Base-by-base conservation (phyloP, 1,140 invertebrate genomes). In the Drosophila mauritiana region DNA sequence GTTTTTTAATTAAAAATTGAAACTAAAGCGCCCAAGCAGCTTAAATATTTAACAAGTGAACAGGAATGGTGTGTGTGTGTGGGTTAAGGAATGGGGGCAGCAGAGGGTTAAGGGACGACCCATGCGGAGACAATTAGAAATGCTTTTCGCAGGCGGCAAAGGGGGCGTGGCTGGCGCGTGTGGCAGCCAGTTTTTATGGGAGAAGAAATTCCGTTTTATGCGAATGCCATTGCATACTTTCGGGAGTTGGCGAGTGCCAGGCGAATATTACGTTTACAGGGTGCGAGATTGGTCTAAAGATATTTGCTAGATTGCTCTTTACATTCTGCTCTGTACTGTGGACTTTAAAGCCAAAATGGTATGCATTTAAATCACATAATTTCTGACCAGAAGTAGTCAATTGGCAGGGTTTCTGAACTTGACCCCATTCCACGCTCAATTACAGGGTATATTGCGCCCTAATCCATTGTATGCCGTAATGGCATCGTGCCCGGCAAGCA, bases 1-100 rank as follows among this genome's bases (percentile, higher is more conserved):
- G 55, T 70, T 80, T 72, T 61, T 57, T 68, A 72, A 80, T 83
- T 62, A 84, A 84, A 83, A 79, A 79, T 84, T 70, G n/a, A 79
- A 76, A 76, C 72, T 67, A 54, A 68, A 76, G 37, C 72, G 49
- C 73, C 73, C 73, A 40, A 55, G 64, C 62, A 59, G 73, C 54
- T 82, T 82, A 56, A 70, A 72, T 80, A 78, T 76, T 76, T 67
- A 63, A 72, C 42, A 46, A 51, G 37, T 25, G 48, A 68, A 49
- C 43, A 25, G 46, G 1, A 65, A 39, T 22, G 37, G 54, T 3
- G 25, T n/a, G n/a, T 49, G 13, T 7, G 27, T 5, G n/a, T 62
- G 42, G 59, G 36, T 42, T 34, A 64, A 22, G 31, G 15, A 11
- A 4, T 31, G 15, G 13, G 2, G 17, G 31, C 22, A 4, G 10